Base-by-base conservation (phyloP, 2,888 invertebrate species). In the Drosophila conformis region DNA sequence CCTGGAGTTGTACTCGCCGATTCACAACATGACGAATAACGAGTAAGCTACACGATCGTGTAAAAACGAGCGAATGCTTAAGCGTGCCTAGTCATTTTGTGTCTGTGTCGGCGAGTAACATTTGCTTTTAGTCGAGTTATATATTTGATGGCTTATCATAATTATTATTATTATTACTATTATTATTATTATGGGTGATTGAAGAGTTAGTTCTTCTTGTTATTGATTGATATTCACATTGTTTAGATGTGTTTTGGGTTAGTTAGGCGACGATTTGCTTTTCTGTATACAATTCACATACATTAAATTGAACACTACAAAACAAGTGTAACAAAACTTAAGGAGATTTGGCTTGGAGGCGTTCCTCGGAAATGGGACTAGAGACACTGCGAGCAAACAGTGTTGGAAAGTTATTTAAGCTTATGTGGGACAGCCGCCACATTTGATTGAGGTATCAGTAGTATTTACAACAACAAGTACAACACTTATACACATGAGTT, bases 301-400 rank as follows among this genome's bases (percentile, higher is more conserved):
- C 92, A 92, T 91, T 92, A 92, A 91, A 92, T 92, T 93, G 92
- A 92, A 92, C 93, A 92, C 92, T 92, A 93, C 92, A 92, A 92
- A 92, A 92, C 80, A 92, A 92, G 91, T 91, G 83, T 82, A 91
- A 91, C 93, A 92, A 92, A 92, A 92, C 92, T 91, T 91, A 92
- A 92, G 92, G 92, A 92, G 92, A 92, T 90, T 84, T 63, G 40
- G 73, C 36, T 61, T 35, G 13, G 69, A 35, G 60, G 59, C 46
- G 69, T 42, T 68, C 27, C 71, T 64, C 46, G 31, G 35, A 53
- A 33, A n/a, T n/a, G 46, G 46, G 29, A 15, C 57, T 15, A 10
- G 21, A 35, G 35, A 58, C 49, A 49, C 33, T 49, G 35, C 27
- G 35, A 35, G 35, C 40, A 27, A 46, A 52, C 27, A 60, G 52